A percentile compares a stretch with the other conserved stretches of the same genome.
phyloP scores from a whole-genome alignment of 1,140 invertebrate genomes.

The Mamestra configurata region DNA sequence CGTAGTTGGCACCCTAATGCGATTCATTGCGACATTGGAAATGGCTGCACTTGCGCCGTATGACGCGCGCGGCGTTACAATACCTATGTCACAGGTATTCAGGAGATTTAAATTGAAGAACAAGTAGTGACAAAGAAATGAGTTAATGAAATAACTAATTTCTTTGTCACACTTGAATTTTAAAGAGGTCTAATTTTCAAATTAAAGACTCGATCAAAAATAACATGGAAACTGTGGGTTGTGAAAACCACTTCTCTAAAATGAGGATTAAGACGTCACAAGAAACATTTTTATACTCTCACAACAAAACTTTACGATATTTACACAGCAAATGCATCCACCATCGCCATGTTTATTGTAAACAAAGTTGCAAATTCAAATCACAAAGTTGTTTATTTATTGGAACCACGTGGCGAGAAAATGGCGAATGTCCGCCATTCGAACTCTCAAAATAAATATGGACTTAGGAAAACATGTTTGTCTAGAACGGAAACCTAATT shows the following conservation, averaged over 20 bases:
- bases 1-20: slow-evolving; percentile 34
- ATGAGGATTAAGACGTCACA: too few relatives aligned
- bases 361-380: not conserved
- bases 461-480: slow-evolving; percentile 15
- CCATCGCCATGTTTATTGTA: not conserved
- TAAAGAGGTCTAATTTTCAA: too few relatives aligned
- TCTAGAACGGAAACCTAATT: not conserved
- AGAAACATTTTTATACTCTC: too few relatives aligned
- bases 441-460: slow-evolving; percentile 17
- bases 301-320: not conserved
- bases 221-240: too few relatives aligned
- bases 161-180: too few relatives aligned
- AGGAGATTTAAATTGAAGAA: too few relatives aligned
- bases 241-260: too few relatives aligned
- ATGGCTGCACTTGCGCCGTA: not conserved
- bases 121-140: too few relatives aligned
- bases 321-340: not conserved
- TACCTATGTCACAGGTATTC: not conserved
- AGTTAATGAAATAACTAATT: too few relatives aligned
- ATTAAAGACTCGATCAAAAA: too few relatives aligned
- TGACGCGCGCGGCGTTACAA: slow-evolving; percentile 13
- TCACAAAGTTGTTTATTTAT: not conserved
- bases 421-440: not conserved
- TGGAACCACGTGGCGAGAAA: slow-evolving; percentile 2
- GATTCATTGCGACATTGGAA: slow-evolving; percentile 17